These are phyloP conservation scores for Drosophila burlai DNA, from an alignment of 1,140 invertebrate species.

Conservation along the genomic window DNA sequence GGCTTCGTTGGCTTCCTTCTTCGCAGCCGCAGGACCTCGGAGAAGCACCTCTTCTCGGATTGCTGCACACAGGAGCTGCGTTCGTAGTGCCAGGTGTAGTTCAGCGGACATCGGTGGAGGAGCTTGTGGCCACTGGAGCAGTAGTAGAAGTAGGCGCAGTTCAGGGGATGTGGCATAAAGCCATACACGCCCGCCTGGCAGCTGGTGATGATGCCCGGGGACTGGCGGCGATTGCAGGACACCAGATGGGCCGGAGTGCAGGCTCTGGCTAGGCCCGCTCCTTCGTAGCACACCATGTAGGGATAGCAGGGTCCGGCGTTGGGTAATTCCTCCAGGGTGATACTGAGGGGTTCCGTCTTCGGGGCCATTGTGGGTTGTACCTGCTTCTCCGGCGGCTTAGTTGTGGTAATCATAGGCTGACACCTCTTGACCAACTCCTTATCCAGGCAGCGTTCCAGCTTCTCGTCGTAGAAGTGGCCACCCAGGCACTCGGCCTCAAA, in stretches of 20 bases:
- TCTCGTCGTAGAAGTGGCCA: slow-evolving; percentile 37
- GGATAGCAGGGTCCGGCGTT: slow-evolving; percentile 36
- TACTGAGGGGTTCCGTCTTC: slow-evolving; percentile 18
- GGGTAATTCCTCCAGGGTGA: slow-evolving; percentile 30
- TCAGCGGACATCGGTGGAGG: slow-evolving; percentile 51
- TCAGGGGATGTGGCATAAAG: slow-evolving; percentile 53
- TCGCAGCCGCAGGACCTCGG: background rate
- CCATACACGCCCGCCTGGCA: slow-evolving; percentile 57
- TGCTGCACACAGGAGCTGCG: slow-evolving; percentile 52
- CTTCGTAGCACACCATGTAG: slow-evolving; percentile 58
- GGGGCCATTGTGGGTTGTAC: background rate
- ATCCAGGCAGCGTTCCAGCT: slow-evolving; percentile 41
- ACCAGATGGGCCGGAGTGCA: slow-evolving; percentile 46
- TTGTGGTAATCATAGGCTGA: background rate
- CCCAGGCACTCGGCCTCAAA: slow-evolving; percentile 47
- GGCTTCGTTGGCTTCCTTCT: background rate
- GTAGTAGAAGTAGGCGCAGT: slow-evolving; percentile 67
- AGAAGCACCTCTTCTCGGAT: slow-evolving; percentile 36
- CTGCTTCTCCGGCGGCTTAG: background rate
- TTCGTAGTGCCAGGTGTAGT: slow-evolving; percentile 60
- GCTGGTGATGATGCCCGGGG: slow-evolving; percentile 9
- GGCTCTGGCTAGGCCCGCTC: slow-evolving; percentile 46
- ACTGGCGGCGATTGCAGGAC: slow-evolving; percentile 38
- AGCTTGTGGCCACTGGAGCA: slow-evolving; percentile 60
- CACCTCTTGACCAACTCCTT: slow-evolving; percentile 25